A percentile compares a stretch with the other conserved stretches of the same genome.
These are phyloP conservation scores for Parochlus steinenii DNA, from an alignment of 2,888 invertebrate species.

Conservation along the genomic window DNA sequence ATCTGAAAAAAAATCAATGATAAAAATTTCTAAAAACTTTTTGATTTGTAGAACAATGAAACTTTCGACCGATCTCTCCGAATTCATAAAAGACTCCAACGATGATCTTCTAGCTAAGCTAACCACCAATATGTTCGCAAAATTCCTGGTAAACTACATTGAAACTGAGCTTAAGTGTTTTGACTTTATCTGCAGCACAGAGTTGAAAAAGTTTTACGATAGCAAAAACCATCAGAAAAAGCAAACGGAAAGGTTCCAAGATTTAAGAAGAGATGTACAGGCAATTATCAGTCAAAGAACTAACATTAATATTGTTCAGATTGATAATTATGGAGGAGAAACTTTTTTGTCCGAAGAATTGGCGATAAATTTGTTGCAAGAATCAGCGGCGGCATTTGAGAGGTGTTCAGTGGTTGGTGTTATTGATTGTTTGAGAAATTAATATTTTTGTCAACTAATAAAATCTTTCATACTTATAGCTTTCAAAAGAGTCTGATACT, in stretches of 20 bases:
- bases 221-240: slow-evolving; percentile 91
- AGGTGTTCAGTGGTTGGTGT: slow-evolving; percentile 60
- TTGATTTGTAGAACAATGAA: slow-evolving; percentile 66
- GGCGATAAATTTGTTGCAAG: slow-evolving; percentile 77
- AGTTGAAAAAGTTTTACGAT: slow-evolving; percentile 75
- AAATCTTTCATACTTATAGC: slow-evolving; percentile 27
- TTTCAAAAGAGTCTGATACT: slow-evolving; percentile 64
- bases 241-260: slow-evolving; percentile 81
- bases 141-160: slow-evolving; percentile 62
- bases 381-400: slow-evolving; percentile 77
- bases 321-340: slow-evolving; percentile 93
- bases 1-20: not conserved
- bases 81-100: slow-evolving; percentile 64
- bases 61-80: slow-evolving; percentile 52
- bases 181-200: slow-evolving; percentile 54
- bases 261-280: slow-evolving; percentile 81
- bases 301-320: slow-evolving; percentile 84
- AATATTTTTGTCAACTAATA: not conserved
- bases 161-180: slow-evolving; percentile 62
- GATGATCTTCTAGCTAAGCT: slow-evolving; percentile 60
- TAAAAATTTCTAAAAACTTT: not conserved
- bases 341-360: slow-evolving; percentile 91
- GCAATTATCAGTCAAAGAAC: slow-evolving; percentile 81
- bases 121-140: slow-evolving; percentile 63
- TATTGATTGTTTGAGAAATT: slow-evolving; percentile 8